A percentile compares a stretch with the other conserved stretches of the same genome.
Conservation (phyloP, 2,797 vertebrate species). For the Merluccius polli region DNA sequence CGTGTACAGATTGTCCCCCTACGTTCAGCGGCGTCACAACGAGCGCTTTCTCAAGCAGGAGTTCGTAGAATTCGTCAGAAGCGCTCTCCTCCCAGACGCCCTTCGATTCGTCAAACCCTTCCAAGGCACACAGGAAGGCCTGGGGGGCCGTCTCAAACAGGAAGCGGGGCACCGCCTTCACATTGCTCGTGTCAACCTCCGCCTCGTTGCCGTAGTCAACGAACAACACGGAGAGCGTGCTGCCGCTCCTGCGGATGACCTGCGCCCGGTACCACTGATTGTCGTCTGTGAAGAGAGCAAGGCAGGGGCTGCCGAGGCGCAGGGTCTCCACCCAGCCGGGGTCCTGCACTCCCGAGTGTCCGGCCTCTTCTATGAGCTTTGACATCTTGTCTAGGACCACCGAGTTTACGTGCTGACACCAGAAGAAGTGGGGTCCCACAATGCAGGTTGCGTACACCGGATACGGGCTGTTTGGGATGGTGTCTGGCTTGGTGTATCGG, state of each 20-base stretch:
- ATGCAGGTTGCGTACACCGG: constrained; percentile 73
- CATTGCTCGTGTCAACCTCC: constrained; percentile 51
- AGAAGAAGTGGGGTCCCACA: constrained; percentile 81
- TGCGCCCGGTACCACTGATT: constrained; percentile 79
- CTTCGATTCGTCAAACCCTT: constrained; percentile 68
- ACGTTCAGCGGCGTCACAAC: constrained; percentile 64
- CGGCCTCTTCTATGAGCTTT: constrained; percentile 63
- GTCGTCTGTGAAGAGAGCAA: constrained; percentile 75
- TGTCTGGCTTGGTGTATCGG: constrained; percentile 49
- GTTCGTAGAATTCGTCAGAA: constrained; percentile 72
- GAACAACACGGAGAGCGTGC: constrained; percentile 63
- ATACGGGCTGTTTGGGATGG: constrained; percentile 52
- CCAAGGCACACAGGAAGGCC: constrained; percentile 81
- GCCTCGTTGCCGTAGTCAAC: constrained; percentile 85
- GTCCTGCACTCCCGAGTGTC: constrained; percentile 36
- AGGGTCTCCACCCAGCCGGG: constrained; percentile 39
- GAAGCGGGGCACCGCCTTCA: constrained; percentile 66
- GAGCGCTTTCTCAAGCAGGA: constrained; percentile 71
- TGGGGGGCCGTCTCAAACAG: constrained; percentile 72
- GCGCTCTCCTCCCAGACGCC: constrained; percentile 73
- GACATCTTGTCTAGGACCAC: constrained; percentile 67
- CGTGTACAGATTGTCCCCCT: constrained; percentile 31
- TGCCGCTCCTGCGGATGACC: constrained; percentile 51
- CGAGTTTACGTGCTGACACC: constrained; percentile 76
- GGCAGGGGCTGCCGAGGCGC: constrained; percentile 69